Evolutionary conservation across 2,113 vertebrate species (phyloP).

Genomic region (Carlito syrichta): DNA sequence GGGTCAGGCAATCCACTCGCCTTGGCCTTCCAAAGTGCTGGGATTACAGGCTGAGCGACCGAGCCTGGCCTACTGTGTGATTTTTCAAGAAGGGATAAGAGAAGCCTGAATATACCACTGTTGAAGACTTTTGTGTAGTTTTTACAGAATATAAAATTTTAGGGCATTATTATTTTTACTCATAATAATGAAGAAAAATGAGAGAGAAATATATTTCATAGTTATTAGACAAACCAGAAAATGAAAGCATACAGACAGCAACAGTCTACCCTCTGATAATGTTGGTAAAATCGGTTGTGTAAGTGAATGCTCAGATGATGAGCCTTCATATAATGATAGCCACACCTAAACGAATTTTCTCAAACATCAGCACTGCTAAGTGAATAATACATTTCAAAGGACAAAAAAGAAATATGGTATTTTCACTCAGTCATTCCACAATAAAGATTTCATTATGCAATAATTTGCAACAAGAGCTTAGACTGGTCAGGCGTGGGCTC

Average conservation of each 20-base stretch:
- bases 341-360: slow-evolving; percentile 1
- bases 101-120: neutral
- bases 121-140: neutral
- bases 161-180: neutral
- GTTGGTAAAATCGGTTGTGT: neutral
- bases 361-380: neutral
- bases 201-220: neutral
- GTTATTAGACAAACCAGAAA: neutral
- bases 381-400: neutral
- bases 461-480: neutral
- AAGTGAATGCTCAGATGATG: neutral
- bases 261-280: neutral
- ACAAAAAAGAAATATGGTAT: neutral
- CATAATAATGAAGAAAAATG: neutral
- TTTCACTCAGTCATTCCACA: neutral
- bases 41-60: neutral
- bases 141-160: neutral
- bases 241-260: neutral
- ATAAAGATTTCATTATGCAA: neutral
- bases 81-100: neutral
- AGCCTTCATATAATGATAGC: neutral
- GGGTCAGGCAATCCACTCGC: neutral
- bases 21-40: neutral
- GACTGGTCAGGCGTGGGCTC: too few species aligned
- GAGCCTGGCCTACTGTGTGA: neutral